Conservation (phyloP, 2,797 vertebrate genomes). For the Cyprinella venusta region DNA sequence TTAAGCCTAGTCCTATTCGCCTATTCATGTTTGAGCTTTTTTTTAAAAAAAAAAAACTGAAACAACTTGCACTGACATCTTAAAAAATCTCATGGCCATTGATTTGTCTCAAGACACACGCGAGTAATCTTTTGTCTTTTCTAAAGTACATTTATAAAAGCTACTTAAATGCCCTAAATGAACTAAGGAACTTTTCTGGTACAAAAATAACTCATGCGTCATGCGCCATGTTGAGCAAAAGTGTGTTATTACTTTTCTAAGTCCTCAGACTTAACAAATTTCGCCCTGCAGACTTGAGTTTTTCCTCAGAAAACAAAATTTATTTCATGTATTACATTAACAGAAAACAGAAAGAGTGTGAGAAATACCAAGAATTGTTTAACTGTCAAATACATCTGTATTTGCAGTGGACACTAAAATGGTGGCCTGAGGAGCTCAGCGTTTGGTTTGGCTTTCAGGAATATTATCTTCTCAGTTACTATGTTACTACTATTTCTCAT, state of each 20-base stretch:
- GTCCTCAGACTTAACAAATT: background rate
- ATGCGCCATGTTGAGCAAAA: background rate
- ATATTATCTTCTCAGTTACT: conserved; percentile 18
- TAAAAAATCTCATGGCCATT: too few relatives aligned
- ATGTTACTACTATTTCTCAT: conserved; percentile 29
- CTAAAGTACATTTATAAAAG: too few relatives aligned
- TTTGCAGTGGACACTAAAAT: background rate
- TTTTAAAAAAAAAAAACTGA: too few relatives aligned
- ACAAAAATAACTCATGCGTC: background rate
- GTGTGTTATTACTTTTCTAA: background rate
- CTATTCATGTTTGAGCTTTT: background rate
- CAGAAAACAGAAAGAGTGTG: background rate
- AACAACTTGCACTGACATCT: too few relatives aligned
- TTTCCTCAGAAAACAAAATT: background rate
- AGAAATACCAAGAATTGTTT: background rate
- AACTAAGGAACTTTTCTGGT: background rate
- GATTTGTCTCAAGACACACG: too few relatives aligned
- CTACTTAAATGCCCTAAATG: too few relatives aligned
- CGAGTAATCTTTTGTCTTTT: too few relatives aligned
- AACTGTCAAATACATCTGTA: background rate
- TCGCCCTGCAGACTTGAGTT: background rate
- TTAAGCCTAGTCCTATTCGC: too few relatives aligned
- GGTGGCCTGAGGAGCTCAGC: background rate
- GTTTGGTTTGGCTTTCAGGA: conserved; percentile 25
- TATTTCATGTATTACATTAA: background rate